phyloP scores from a whole-genome alignment of 2,113 vertebrate species.

The Sander vitreus region DNA sequence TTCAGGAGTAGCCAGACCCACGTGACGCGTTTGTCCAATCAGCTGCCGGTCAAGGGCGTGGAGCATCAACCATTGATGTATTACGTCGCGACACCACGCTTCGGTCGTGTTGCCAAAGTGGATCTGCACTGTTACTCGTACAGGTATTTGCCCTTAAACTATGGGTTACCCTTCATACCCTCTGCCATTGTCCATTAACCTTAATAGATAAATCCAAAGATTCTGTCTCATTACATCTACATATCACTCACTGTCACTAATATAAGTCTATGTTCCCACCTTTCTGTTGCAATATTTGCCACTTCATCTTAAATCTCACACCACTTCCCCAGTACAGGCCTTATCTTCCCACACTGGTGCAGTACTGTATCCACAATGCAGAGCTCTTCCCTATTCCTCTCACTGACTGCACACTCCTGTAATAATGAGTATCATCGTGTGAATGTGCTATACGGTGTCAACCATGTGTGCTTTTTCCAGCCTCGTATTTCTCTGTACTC shows the following conservation, averaged over 20 bases:
- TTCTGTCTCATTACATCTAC: constrained; percentile 30
- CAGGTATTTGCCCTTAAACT: background rate
- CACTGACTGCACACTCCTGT: constrained; percentile 30
- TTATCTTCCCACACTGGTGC: constrained; percentile 47
- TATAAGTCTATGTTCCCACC: constrained; percentile 35
- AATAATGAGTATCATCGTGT: constrained; percentile 37
- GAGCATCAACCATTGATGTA: too few species aligned
- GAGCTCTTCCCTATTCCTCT: constrained; percentile 14
- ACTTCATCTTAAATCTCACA: constrained; percentile 48
- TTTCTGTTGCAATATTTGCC: constrained; percentile 30
- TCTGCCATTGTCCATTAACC: constrained; percentile 6
- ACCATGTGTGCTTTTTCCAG: constrained; percentile 28
- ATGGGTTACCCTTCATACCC: constrained; percentile 8
- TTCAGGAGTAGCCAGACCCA: too few species aligned
- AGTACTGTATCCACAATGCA: constrained; percentile 42
- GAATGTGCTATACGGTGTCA: constrained; percentile 34
- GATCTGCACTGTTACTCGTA: background rate
- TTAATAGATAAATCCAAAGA: constrained; percentile 6
- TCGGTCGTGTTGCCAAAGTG: too few species aligned
- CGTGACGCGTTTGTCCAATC: too few species aligned
- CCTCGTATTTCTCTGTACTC: constrained; percentile 34
- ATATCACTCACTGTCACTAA: constrained; percentile 20
- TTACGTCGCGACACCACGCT: too few species aligned
- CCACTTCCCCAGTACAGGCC: constrained; percentile 12
- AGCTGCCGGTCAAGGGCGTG: too few species aligned